Base-by-base conservation (phyloP, 2,113 vertebrate genomes). In the Chloebia gouldiae region DNA sequence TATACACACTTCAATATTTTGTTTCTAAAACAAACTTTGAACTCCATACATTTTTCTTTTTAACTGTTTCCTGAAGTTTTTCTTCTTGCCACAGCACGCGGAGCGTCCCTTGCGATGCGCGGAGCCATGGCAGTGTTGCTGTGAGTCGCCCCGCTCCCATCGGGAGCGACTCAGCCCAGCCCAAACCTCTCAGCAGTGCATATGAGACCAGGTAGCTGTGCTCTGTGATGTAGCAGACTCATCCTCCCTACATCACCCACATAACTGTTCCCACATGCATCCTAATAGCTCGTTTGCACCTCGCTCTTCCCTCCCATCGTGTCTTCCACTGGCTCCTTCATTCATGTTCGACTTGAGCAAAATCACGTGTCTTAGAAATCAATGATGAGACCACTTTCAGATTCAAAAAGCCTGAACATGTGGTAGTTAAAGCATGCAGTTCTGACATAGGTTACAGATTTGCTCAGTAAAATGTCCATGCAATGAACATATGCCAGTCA, bases 181-280 rank as follows among this genome's bases (percentile, higher is more conserved):
- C 95, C 98, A 99, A 99, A 98, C 95, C 98, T 90, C 76, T 96
- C 98, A 98, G 98, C 98, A 97, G 96, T 98, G 98, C 98, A 96
- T 98, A 97, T 99, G 99, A 99, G 40, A 97, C 98, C 99, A 99
- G 99, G 99, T 99, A 99, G 99, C 97, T 95, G 81, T 44, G 10
- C 88, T 93, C 79, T 56, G 20, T 96, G 81, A 37, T 0, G 4
- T 91, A 83, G 95, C 92, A 81, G 94, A n/a, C 44, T 83, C 96
- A 88, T 93, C 81, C 65, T 86, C 22, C 84, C 56, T 40, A 20
- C 50, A 78, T 95, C 88, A 90, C 88, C 82, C 96, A 82, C 93
- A 12, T 70, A 75, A 81, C 66, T 54, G 14, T 65, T 83, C 56
- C 86, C 33, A 5, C 23, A 0, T 86, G 37, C 69, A 84, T 97